Conservation (phyloP, 2,797 vertebrate genomes). For the Chelmon rostratus region DNA sequence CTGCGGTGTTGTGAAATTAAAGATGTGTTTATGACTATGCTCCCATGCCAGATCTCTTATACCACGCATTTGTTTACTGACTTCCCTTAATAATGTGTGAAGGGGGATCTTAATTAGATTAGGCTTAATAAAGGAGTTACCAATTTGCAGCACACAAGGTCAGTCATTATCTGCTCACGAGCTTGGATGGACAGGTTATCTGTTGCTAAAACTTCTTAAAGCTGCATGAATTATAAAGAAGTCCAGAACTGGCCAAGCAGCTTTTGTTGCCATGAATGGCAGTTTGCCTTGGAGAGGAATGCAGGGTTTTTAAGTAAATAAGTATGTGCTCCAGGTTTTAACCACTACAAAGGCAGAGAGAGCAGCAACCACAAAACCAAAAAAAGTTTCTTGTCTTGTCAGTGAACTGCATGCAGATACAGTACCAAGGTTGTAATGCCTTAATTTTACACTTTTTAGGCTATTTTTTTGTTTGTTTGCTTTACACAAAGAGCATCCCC, state of each 20-base stretch:
- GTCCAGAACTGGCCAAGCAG: not conserved
- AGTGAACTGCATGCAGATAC: not conserved
- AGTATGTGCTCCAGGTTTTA: constrained; percentile 11
- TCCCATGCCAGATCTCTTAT: constrained; percentile 75
- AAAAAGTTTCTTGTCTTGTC: not conserved
- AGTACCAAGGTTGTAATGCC: not conserved
- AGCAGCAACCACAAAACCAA: not conserved
- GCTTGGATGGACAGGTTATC: constrained; percentile 67
- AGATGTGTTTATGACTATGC: constrained; percentile 74
- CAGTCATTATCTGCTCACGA: constrained; percentile 69
- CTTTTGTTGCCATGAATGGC: constrained; percentile 23
- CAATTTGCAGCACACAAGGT: constrained; percentile 79
- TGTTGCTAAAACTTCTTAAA: constrained; percentile 52
- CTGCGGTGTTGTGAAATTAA: constrained; percentile 72
- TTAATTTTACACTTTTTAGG: not conserved
- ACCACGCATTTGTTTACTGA: constrained; percentile 77
- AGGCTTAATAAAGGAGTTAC: constrained; percentile 75
- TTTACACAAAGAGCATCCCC: too few relatives aligned
- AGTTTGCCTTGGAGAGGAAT: constrained; percentile 2
- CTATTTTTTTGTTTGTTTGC: not conserved
- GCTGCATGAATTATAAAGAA: constrained; percentile 24
- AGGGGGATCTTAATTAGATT: constrained; percentile 81
- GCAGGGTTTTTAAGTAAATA: constrained; percentile 26
- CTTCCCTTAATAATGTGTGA: constrained; percentile 78
- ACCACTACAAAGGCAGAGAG: not conserved